These are phyloP conservation scores for Procambarus virginalis DNA, from an alignment of 1,140 invertebrate species.

Conservation along the genomic window DNA sequence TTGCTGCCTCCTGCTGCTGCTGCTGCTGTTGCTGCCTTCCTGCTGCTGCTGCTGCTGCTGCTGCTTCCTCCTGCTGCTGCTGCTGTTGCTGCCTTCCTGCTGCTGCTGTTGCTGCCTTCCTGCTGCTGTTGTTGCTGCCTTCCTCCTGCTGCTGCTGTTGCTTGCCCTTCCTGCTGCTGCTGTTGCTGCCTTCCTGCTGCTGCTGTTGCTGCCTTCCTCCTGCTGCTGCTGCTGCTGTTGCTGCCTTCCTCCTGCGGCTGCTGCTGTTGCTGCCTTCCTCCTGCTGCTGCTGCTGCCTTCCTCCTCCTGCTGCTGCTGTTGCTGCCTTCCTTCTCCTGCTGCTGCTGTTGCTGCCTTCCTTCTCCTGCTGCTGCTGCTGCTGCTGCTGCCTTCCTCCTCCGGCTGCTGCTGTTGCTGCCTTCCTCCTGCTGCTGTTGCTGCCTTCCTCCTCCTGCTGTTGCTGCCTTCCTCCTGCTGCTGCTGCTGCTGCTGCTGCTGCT, in stretches of 20 bases:
- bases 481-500: no score
- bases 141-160: neutral
- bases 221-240: neutral
- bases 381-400: neutral
- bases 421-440: neutral
- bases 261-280: neutral
- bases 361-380: neutral
- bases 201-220: neutral
- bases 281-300: neutral
- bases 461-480: no score
- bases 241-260: no score
- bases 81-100: no score
- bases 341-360: neutral
- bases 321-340: neutral
- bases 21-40: no score
- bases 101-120: neutral
- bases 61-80: no score
- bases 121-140: neutral
- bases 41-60: no score
- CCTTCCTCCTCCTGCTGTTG: neutral
- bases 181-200: neutral
- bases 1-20: no score
- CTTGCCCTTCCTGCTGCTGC: no score
- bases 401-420: neutral
- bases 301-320: neutral